Conservation (phyloP, 1,140 invertebrate species). For the silkworm (Bombyx mori) region DNA sequence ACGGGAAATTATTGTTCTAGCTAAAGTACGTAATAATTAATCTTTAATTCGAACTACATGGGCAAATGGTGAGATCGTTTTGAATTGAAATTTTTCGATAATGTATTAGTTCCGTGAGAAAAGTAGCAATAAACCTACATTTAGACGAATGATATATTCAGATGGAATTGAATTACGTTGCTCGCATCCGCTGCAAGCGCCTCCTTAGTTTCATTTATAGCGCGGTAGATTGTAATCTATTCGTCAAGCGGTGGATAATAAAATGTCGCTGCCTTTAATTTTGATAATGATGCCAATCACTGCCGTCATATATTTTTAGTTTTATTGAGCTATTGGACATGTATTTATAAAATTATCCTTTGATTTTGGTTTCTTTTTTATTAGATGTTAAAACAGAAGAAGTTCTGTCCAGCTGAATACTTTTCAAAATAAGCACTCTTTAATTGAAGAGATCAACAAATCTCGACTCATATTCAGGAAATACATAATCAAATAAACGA, state of each 20-base stretch:
- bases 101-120: conserved; percentile 69
- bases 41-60: conserved; percentile 25
- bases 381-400: background rate
- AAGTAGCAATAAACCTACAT: conserved; percentile 70
- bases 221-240: conserved; percentile 60
- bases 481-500: too few relatives aligned
- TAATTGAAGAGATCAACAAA: too few relatives aligned
- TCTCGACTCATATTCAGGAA: too few relatives aligned
- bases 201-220: conserved; percentile 52
- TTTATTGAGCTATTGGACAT: background rate
- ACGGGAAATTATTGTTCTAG: conserved; percentile 23
- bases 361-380: background rate
- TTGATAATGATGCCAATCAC: conserved; percentile 33
- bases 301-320: background rate
- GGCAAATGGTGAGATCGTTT: conserved; percentile 61
- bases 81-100: conserved; percentile 63
- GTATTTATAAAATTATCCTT: background rate
- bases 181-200: conserved; percentile 61
- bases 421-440: too few relatives aligned
- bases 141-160: conserved; percentile 66
- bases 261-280: conserved; percentile 59
- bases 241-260: conserved; percentile 63
- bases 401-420: too few relatives aligned
- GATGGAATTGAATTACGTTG: conserved; percentile 64
- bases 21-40: too few relatives aligned